phyloP scores from a whole-genome alignment of 2,888 invertebrate genomes.

The Mantis religiosa region DNA sequence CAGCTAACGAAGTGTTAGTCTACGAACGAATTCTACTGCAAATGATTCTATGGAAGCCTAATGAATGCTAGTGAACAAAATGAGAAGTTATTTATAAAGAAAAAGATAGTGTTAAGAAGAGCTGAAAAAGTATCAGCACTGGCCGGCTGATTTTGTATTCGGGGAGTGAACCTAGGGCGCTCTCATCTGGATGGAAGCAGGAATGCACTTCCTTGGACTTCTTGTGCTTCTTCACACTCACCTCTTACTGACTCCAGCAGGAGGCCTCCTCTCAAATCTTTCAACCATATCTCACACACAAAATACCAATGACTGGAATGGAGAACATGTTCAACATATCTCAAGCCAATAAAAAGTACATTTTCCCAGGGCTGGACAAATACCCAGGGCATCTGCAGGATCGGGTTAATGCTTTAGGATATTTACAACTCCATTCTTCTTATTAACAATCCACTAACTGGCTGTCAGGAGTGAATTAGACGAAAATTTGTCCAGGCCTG shows the following conservation, averaged over 20 bases:
- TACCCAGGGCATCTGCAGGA: neutral
- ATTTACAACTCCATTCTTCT: neutral
- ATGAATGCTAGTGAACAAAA: neutral
- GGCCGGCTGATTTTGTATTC: neutral
- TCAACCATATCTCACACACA: neutral
- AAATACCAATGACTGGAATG: neutral
- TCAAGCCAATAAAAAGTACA: neutral
- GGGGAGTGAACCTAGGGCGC: neutral
- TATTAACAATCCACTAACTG: neutral
- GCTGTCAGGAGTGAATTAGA: neutral
- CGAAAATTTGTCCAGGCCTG: neutral
- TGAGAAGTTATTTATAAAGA: neutral
- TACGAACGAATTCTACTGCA: neutral
- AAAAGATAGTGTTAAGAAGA: neutral
- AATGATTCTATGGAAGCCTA: neutral
- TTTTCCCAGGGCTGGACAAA: neutral
- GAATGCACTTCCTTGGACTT: neutral
- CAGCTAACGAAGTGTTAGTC: neutral
- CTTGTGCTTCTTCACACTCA: neutral
- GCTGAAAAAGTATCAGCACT: neutral
- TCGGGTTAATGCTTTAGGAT: neutral
- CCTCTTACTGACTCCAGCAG: neutral
- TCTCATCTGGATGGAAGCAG: neutral
- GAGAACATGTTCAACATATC: neutral
- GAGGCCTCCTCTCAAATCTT: neutral